Evolutionary conservation across 2,888 invertebrate species (phyloP).

Genomic region (Tipula confusa): DNA sequence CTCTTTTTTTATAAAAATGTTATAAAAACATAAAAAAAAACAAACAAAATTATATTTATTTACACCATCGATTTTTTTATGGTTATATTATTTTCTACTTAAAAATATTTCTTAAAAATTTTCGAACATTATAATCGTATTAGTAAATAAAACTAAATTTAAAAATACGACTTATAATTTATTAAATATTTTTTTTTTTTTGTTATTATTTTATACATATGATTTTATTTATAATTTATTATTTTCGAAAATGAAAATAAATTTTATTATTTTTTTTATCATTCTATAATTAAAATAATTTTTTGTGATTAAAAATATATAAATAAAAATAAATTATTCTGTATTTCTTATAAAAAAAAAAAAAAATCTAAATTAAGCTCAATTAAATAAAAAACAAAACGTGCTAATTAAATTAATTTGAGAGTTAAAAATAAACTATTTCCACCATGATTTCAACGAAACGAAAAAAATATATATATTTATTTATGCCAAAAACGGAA

Average conservation of each 20-base stretch:
- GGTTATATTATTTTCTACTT: constrained; percentile 14
- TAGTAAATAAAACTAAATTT: neutral
- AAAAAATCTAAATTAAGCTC: neutral
- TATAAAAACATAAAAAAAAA: neutral
- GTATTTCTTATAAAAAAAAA: constrained; percentile 7
- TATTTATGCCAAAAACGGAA: neutral
- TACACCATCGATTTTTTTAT: constrained; percentile 8
- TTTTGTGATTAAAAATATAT: constrained; percentile 15
- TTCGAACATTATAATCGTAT: neutral
- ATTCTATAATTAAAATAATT: neutral
- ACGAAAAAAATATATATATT: neutral
- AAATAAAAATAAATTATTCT: neutral
- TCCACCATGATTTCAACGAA: neutral
- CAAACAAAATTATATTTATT: neutral
- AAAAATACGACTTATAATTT: constrained; percentile 15
- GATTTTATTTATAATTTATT: constrained; percentile 15
- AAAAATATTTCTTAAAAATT: neutral
- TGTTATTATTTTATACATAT: too few relatives aligned
- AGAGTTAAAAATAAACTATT: neutral
- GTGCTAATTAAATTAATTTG: neutral
- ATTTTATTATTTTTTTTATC: constrained; percentile 4
- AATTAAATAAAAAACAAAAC: neutral
- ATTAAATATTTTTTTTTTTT: neutral
- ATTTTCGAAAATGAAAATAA: neutral
- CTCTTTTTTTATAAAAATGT: neutral